Evolutionary conservation across 2,888 invertebrate species (phyloP).

Genomic region (Tridacna gigas): DNA sequence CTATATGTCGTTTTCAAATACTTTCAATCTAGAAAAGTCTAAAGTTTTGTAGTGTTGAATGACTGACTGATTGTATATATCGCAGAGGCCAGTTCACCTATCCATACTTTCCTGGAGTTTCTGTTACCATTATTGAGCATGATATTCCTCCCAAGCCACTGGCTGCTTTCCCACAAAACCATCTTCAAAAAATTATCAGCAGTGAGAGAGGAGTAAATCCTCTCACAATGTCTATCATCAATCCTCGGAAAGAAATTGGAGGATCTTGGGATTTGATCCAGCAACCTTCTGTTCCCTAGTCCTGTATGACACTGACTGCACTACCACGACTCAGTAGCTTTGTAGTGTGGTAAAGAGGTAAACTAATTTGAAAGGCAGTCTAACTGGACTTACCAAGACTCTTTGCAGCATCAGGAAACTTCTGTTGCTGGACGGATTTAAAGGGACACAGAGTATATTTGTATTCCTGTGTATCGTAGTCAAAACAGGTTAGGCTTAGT

Average conservation of each 20-base stretch:
- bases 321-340: neutral
- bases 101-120: too few species aligned
- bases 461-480: conserved; percentile 68
- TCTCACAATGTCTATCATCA: neutral
- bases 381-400: conserved; percentile 64
- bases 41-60: too few species aligned
- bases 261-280: neutral
- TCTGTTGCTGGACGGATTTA: conserved; percentile 73
- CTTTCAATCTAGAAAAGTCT: neutral
- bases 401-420: conserved; percentile 55
- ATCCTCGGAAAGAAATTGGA: neutral
- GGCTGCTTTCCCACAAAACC: too few species aligned
- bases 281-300: neutral
- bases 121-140: too few species aligned
- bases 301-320: neutral
- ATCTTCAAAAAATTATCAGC: too few species aligned
- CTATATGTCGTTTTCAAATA: neutral
- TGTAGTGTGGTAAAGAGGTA: neutral
- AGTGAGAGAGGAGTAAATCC: too few species aligned
- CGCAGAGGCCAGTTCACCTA: too few species aligned
- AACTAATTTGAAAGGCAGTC: neutral
- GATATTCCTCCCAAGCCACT: too few species aligned
- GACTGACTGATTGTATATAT: too few species aligned
- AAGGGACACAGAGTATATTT: conserved; percentile 81
- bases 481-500: conserved; percentile 75